Evolutionary conservation across 2,888 invertebrate genomes (phyloP), one percentile per base, ranked within the genome.

Genomic region (Andrena fulva): DNA sequence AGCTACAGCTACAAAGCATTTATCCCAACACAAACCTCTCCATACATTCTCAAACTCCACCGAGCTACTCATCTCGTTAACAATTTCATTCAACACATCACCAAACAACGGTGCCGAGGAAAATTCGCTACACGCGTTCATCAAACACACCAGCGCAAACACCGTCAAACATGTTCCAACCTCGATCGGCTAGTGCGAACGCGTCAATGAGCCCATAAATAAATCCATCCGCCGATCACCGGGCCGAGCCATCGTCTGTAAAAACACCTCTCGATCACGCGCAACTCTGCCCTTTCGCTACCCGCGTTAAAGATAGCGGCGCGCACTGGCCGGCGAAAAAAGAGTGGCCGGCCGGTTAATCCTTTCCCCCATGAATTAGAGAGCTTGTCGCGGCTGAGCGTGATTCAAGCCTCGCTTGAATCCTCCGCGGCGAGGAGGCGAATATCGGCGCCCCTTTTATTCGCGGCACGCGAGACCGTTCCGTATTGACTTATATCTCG

Each of bases 401-500:
- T 75, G 82, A 86, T 76, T 80, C 77, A 78, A 74, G 68, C 71
- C 64, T 64, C 63, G 35, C 59, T 52, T 56, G 20, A 16, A 4
- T 31, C 63, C 42, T 42, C 42, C 16, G 42, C 42, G 42, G 42
- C 42, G 70, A 27, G 52, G 74, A 35, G 76, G 29, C 42, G 66
- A 77, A 80, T 74, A 85, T 80, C 86, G 85, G 82, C 82, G 75
- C 77, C 74, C 81, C 80, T 85, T 87, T 80, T 72, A 68, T 83
- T 82, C 54, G 10, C 48, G 64, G 62, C 72, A 75, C 81, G 82
- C 71, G 85, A 85, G 83, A 83, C 81, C 84, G 89, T 82, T 0
- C 20, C 86, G 90, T 90, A 91, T 92, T 91, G 92, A 92, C 92
- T 92, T 91, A 92, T 92, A 92, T 92, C 90, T 88, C 90, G 87